Evolutionary conservation across 2,888 invertebrate genomes (phyloP).

Genomic region (Muschampia plurimacula): DNA sequence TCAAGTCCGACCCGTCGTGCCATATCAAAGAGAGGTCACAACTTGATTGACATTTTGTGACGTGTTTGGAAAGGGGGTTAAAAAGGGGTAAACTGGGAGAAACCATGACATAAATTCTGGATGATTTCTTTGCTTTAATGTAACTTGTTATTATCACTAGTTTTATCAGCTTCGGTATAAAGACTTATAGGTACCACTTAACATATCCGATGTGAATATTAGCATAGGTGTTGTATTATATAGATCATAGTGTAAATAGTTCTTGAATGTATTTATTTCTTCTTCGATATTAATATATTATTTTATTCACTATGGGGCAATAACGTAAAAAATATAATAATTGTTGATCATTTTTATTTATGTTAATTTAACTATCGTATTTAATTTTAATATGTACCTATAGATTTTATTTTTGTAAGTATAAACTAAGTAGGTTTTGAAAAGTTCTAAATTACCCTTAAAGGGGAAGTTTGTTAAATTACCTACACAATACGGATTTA

Average conservation of each 20-base stretch:
- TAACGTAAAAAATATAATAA: constrained; percentile 67
- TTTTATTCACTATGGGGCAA: constrained; percentile 68
- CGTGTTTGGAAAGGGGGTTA: background rate
- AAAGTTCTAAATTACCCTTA: background rate
- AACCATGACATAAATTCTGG: constrained; percentile 19
- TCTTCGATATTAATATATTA: constrained; percentile 48
- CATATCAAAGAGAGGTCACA: background rate
- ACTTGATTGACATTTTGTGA: constrained; percentile 4
- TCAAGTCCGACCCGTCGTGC: background rate
- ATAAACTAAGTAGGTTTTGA: background rate
- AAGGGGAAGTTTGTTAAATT: background rate
- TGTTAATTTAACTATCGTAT: constrained; percentile 52
- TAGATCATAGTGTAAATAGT: constrained; percentile 78
- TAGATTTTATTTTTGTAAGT: constrained; percentile 66
- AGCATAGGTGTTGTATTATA: constrained; percentile 80
- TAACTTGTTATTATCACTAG: constrained; percentile 65
- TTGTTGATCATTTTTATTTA: constrained; percentile 63
- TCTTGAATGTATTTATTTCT: constrained; percentile 53
- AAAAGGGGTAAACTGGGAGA: background rate
- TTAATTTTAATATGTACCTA: constrained; percentile 68
- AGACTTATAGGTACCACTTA: constrained; percentile 77
- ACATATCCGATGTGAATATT: constrained; percentile 84
- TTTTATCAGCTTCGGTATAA: constrained; percentile 70
- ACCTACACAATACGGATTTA: too few species aligned
- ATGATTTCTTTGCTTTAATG: constrained; percentile 42